Conservation (phyloP, 1,140 invertebrate genomes). For the Antheraea pernyi region DNA sequence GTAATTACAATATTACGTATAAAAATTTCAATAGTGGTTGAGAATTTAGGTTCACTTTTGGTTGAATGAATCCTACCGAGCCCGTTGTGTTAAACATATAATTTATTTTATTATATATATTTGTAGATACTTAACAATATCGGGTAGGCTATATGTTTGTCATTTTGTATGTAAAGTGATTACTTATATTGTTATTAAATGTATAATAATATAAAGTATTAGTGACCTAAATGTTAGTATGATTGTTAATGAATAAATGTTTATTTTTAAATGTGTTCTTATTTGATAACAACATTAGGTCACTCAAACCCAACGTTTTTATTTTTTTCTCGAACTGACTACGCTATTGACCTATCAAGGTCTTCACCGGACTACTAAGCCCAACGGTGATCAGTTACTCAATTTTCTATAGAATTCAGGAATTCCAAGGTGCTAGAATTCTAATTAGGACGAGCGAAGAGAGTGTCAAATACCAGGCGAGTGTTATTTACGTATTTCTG, state of each 20-base stretch:
- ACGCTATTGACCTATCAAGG: too few relatives aligned
- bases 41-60: constrained; percentile 12
- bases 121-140: neutral
- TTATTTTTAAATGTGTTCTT: constrained; percentile 11
- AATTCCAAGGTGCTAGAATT: too few relatives aligned
- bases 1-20: constrained; percentile 47
- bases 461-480: too few relatives aligned
- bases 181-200: constrained; percentile 71
- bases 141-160: neutral
- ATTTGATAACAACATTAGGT: constrained; percentile 2
- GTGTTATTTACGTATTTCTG: too few relatives aligned
- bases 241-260: constrained; percentile 29
- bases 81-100: neutral
- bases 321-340: too few relatives aligned
- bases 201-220: constrained; percentile 71
- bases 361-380: too few relatives aligned
- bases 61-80: neutral
- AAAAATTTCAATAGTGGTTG: constrained; percentile 31
- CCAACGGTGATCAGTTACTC: too few relatives aligned
- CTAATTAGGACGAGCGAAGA: too few relatives aligned
- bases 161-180: constrained; percentile 5
- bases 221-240: constrained; percentile 46
- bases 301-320: too few relatives aligned
- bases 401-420: too few relatives aligned
- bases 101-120: neutral